These are phyloP conservation scores for Hemibagrus guttatus DNA, from an alignment of 2,797 vertebrate genomes.

Conservation along the genomic window DNA sequence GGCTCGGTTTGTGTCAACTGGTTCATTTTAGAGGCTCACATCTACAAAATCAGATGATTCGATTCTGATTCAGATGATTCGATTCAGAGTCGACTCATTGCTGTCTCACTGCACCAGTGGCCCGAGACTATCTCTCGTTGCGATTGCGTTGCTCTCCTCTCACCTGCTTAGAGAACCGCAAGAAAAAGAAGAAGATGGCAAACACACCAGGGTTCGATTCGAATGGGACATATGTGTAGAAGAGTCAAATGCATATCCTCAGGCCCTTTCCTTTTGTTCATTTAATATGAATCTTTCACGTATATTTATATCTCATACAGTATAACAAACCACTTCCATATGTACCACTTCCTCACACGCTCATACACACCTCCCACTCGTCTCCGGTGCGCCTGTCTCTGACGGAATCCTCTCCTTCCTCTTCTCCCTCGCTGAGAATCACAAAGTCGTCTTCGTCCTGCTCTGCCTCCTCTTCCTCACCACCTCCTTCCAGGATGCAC, in stretches of 20 bases:
- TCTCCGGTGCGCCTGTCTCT: slow-evolving; percentile 68
- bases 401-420: slow-evolving; percentile 61
- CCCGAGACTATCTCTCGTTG: too few species aligned
- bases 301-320: background rate
- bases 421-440: slow-evolving; percentile 70
- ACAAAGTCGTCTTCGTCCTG: slow-evolving; percentile 79
- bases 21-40: too few species aligned
- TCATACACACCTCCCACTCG: slow-evolving; percentile 78
- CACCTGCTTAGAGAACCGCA: too few species aligned
- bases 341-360: background rate
- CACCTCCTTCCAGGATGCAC: slow-evolving; percentile 71
- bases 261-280: background rate
- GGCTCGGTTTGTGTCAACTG: too few species aligned
- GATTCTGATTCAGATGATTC: background rate
- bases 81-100: background rate
- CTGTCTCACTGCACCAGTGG: too few species aligned
- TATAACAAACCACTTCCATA: background rate
- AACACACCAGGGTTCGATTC: too few species aligned
- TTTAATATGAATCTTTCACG: background rate
- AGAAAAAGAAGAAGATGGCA: too few species aligned
- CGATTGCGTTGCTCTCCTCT: too few species aligned
- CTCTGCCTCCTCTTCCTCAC: slow-evolving; percentile 65
- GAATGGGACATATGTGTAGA: background rate
- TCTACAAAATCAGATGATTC: background rate
- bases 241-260: too few species aligned